Evolutionary conservation across 2,113 vertebrate genomes (phyloP).

Genomic region (Trogon surrucura): DNA sequence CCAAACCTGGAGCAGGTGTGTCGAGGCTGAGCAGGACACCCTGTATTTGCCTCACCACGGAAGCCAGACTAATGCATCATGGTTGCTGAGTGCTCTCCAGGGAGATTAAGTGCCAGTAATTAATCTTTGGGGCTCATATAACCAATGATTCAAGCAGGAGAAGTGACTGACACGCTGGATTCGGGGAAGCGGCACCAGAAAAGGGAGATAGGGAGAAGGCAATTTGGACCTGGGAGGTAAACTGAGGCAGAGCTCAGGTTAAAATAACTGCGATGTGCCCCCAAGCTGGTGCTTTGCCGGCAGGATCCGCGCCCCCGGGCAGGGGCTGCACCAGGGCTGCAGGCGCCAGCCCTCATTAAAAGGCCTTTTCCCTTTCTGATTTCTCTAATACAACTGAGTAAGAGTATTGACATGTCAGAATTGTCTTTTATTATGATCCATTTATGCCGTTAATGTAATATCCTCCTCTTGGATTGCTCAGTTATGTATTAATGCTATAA

Average conservation of each 20-base stretch:
- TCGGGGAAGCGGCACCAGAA: accelerated
- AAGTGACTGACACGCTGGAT: accelerated
- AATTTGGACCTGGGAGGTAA: neutral
- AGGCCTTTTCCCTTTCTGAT: neutral
- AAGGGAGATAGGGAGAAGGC: neutral
- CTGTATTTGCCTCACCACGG: accelerated
- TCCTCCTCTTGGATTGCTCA: conserved; percentile 45
- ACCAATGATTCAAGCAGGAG: neutral
- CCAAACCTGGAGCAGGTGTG: neutral
- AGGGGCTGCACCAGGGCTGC: neutral
- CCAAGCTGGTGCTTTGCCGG: accelerated
- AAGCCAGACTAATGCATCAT: neutral
- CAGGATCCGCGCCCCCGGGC: accelerated
- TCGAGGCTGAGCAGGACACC: accelerated
- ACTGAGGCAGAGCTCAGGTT: neutral
- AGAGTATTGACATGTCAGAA: neutral
- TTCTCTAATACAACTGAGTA: neutral
- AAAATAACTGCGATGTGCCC: accelerated
- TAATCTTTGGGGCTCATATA: neutral
- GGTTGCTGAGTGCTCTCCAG: neutral
- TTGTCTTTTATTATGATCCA: conserved; percentile 42
- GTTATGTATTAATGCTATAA: conserved; percentile 5
- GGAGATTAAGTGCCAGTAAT: neutral
- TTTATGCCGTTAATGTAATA: conserved; percentile 41
- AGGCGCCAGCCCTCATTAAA: neutral